Conservation (phyloP, 2,113 vertebrate species). For the Notarius quadriscutis region DNA sequence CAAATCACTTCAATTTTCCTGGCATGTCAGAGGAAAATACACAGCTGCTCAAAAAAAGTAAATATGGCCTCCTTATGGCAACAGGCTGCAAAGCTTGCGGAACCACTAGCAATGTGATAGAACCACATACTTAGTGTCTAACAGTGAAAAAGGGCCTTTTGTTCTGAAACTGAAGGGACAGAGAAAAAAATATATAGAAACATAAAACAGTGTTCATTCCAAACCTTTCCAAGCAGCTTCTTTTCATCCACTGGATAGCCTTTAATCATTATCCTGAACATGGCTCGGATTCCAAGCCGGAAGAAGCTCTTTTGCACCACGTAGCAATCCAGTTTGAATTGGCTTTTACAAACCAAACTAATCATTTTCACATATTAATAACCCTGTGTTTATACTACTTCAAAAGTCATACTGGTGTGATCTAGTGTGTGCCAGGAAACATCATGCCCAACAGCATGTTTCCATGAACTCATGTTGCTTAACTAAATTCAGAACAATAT, state of each 20-base stretch:
- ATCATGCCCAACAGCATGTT: neutral
- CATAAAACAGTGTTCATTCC: neutral
- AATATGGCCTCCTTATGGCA: constrained; percentile 66
- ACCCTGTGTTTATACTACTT: constrained; percentile 19
- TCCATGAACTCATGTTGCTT: neutral
- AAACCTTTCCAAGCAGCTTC: neutral
- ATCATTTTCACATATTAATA: constrained; percentile 30
- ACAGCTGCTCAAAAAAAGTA: constrained; percentile 75
- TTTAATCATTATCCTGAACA: constrained; percentile 14
- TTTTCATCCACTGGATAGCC: neutral
- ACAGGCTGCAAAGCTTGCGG: neutral
- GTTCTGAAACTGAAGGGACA: neutral
- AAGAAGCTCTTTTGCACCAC: neutral
- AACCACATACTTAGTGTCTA: neutral
- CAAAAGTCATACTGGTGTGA: neutral
- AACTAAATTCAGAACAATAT: neutral
- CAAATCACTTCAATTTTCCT: constrained; percentile 76
- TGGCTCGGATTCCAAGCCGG: constrained; percentile 35
- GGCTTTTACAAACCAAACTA: neutral
- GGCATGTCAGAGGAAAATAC: constrained; percentile 74
- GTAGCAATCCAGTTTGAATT: neutral
- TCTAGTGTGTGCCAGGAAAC: neutral
- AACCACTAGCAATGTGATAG: neutral
- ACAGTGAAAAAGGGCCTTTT: neutral
- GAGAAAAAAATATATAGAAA: neutral